Base-by-base conservation (phyloP, 2,797 vertebrate species). In the Holocentrus rufus region DNA sequence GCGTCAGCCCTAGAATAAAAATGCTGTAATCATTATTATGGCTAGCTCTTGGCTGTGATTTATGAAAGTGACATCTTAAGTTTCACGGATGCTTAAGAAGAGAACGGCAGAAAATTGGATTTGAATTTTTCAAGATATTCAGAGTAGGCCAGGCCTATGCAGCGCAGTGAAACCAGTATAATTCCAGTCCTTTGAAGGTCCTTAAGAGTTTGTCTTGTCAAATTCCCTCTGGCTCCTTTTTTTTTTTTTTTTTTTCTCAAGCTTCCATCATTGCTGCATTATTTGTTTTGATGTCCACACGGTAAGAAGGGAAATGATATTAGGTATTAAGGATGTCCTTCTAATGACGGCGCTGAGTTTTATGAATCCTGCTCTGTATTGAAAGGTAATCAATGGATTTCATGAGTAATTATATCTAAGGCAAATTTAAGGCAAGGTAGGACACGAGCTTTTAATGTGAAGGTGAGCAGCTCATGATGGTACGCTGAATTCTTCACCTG, bases 91-190 rank as follows among this genome's bases (percentile, higher is more conserved):
- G 80, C 65, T 80, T 82, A 22, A 69, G 68, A 83, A 64, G 74
- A 85, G 36, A 57, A 60, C 70, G 11, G 79, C 67, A 60, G 75
- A 36, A 85, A 88, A 90, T 86, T 69, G 86, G 85, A 91, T 91
- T 89, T 80, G 54, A 73, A 81, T 83, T 80, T 84, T 53, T 88
- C 7, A 54, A 74, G 75, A 70, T 82, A 59, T 69, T 81, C n/a
- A 23, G 42, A 42, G 66, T 1, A 69, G 52, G 64, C 65, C 52
- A 6, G 69, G 75, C 59, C 57, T 75, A 20, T 39, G 75, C 64
- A 7, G 30, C 46, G 5, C 30, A 65, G 18, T 20, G 11, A 36
- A 31, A 63, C 15, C 10, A 5, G 59, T 1, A 4, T 77, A 70
- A 52, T 39, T 69, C 49, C 22, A 23, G 79, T 23, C 30, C 59